These are phyloP conservation scores for Epistrophe grossulariae DNA, from an alignment of 2,888 invertebrate genomes.

Conservation along the genomic window DNA sequence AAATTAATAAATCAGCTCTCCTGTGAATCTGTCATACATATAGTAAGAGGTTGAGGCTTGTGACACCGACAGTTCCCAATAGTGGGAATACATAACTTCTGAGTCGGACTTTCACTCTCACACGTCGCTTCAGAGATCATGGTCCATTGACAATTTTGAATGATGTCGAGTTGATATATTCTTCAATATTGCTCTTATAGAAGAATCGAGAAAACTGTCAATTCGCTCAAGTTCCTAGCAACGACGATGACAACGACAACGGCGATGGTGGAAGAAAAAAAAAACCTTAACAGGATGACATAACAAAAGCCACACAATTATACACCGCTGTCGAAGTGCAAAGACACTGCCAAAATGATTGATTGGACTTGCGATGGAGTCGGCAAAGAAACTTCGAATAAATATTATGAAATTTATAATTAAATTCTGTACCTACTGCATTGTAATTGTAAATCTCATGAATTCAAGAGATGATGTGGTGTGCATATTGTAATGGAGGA, in stretches of 20 bases:
- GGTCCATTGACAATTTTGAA: constrained; percentile 55
- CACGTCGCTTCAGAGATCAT: constrained; percentile 31
- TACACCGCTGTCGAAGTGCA: not conserved
- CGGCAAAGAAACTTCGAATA: constrained; percentile 33
- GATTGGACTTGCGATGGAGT: constrained; percentile 47
- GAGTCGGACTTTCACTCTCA: constrained; percentile 18
- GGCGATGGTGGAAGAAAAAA: not conserved
- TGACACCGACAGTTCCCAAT: constrained; percentile 16
- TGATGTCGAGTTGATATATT: constrained; percentile 58
- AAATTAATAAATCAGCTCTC: constrained; percentile 3
- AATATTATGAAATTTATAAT: constrained; percentile 57
- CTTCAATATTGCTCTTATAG: constrained; percentile 34
- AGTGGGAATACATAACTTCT: not conserved
- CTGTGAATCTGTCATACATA: not conserved
- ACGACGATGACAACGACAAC: too few relatives aligned
- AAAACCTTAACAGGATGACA: constrained; percentile 27
- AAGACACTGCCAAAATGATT: constrained; percentile 52
- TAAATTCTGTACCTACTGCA: constrained; percentile 24
- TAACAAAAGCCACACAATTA: constrained; percentile 50
- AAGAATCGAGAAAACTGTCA: constrained; percentile 34
- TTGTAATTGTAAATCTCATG: constrained; percentile 22
- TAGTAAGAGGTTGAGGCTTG: not conserved
- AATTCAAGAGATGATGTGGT: not conserved
- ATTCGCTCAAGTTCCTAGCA: not conserved
- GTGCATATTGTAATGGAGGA: not conserved